A percentile compares a stretch with the other conserved stretches of the same genome.
phyloP scores from a whole-genome alignment of 2,888 invertebrate species.

The Dryocosmus kuriphilus region DNA sequence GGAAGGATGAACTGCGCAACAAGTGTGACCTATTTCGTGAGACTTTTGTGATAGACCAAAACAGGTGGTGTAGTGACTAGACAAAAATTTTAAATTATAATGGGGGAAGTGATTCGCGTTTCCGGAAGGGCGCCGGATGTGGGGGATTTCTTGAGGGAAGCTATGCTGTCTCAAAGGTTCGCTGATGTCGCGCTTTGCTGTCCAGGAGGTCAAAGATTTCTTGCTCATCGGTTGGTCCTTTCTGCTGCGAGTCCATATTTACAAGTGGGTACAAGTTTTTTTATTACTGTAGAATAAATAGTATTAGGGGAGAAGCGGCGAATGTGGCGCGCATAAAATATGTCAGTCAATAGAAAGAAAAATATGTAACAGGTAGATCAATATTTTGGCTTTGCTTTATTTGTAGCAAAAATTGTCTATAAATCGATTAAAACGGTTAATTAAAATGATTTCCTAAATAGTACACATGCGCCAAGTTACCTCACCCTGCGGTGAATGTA shows the following conservation, averaged over 20 bases:
- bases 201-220: slow-evolving; percentile 80
- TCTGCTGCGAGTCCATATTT: slow-evolving; percentile 85
- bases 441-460: too few relatives aligned
- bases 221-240: slow-evolving; percentile 84
- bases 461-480: too few relatives aligned
- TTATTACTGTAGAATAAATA: not conserved
- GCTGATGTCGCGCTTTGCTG: slow-evolving; percentile 84
- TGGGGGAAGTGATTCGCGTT: slow-evolving; percentile 70
- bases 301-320: too few relatives aligned
- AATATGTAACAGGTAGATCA: too few relatives aligned
- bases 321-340: too few relatives aligned
- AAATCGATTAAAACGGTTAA: too few relatives aligned
- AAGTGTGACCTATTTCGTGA: slow-evolving; percentile 31
- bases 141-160: slow-evolving; percentile 69
- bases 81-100: slow-evolving; percentile 55
- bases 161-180: slow-evolving; percentile 80
- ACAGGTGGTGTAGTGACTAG: slow-evolving; percentile 16
- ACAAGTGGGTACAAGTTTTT: slow-evolving; percentile 79
- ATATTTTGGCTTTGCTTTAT: too few relatives aligned
- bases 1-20: slow-evolving; percentile 1
- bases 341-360: too few relatives aligned
- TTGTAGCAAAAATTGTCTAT: too few relatives aligned
- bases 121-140: slow-evolving; percentile 68
- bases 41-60: not conserved
- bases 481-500: too few relatives aligned